Evolutionary conservation across 2,888 invertebrate species (phyloP).

Genomic region (Sphecodes monilicornis): DNA sequence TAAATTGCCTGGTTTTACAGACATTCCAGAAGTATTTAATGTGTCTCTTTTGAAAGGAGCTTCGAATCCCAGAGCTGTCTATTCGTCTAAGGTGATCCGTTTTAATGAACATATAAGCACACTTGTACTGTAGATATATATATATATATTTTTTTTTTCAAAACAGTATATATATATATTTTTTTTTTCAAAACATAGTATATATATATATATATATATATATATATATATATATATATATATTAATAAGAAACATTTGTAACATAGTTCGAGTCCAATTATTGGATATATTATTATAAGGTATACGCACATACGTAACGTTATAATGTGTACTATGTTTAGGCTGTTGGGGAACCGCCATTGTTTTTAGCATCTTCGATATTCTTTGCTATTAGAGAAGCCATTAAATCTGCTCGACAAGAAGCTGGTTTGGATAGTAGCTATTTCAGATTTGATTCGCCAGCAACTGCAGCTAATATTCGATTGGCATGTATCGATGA

Average conservation of each 20-base stretch:
- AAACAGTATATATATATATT: no score
- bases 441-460: slow-evolving; percentile 90
- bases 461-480: slow-evolving; percentile 95
- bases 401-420: slow-evolving; percentile 91
- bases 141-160: no score
- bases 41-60: slow-evolving; percentile 96
- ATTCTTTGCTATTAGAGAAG: slow-evolving; percentile 96
- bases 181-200: no score
- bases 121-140: neutral
- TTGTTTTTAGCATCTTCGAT: slow-evolving; percentile 94
- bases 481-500: slow-evolving; percentile 95
- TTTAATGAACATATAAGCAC: neutral
- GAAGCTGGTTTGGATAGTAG: slow-evolving; percentile 87
- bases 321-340: slow-evolving; percentile 70
- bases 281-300: neutral
- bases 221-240: no score
- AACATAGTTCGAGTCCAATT: neutral
- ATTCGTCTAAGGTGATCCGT: slow-evolving; percentile 94
- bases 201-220: no score
- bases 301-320: neutral
- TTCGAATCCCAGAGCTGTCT: slow-evolving; percentile 95
- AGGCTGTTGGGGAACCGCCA: slow-evolving; percentile 99
- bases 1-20: slow-evolving; percentile 96
- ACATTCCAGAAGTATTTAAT: slow-evolving; percentile 96
- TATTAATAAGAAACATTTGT: neutral